Conservation (phyloP, 1,140 invertebrate species). For the Odontomachus brunneus region DNA sequence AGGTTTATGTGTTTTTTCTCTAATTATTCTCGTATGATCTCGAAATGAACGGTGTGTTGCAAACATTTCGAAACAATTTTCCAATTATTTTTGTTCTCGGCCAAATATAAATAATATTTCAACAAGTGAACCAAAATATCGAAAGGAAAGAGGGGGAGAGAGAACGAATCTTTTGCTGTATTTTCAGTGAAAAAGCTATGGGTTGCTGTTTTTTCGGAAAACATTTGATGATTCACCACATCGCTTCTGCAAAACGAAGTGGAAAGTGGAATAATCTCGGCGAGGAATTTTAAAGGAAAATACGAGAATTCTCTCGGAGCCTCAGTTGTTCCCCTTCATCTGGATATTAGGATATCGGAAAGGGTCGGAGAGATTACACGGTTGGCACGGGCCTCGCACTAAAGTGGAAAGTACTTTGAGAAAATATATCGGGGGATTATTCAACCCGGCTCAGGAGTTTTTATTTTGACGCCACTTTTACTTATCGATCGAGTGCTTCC, state of each 20-base stretch:
- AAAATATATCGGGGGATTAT: neutral
- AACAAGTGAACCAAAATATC: neutral
- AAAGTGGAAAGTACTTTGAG: neutral
- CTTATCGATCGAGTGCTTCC: neutral
- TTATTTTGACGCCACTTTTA: constrained; percentile 40
- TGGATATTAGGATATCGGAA: constrained; percentile 34
- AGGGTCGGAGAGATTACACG: constrained; percentile 27
- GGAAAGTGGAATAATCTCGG: constrained; percentile 29
- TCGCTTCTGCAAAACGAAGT: neutral
- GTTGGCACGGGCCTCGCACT: neutral
- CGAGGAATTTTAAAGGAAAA: constrained; percentile 31
- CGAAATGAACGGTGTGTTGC: neutral
- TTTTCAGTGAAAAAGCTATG: neutral
- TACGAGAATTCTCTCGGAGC: constrained; percentile 22
- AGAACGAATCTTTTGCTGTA: too few species aligned
- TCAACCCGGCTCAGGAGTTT: constrained; percentile 32
- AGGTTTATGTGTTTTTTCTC: neutral
- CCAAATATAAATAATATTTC: neutral
- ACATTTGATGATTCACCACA: neutral
- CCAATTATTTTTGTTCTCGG: neutral
- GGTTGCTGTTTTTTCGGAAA: neutral
- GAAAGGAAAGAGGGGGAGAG: too few species aligned
- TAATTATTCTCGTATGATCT: neutral
- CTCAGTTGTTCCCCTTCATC: too few species aligned
- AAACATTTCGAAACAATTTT: neutral